Conservation (phyloP, 1,140 invertebrate genomes). For the Calliopsis andreniformis region DNA sequence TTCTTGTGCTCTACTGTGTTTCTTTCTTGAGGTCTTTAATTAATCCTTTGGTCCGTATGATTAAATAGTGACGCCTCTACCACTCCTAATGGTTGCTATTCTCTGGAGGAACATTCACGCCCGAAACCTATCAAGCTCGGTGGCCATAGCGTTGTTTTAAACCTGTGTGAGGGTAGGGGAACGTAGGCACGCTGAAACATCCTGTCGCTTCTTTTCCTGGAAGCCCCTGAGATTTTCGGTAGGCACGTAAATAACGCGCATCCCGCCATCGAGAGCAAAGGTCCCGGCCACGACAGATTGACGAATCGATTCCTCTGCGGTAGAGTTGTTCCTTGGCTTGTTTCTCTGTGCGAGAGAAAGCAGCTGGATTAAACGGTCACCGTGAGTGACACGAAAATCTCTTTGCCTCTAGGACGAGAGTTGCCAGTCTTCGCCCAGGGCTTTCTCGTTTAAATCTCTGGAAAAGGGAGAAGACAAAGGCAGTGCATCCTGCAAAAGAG, state of each 20-base stretch:
- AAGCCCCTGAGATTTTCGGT: constrained; percentile 28
- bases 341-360: not conserved
- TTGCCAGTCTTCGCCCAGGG: no score
- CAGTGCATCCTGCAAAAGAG: no score
- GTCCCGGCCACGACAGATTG: constrained; percentile 56
- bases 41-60: constrained; percentile 61
- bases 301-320: constrained; percentile 63
- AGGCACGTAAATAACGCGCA: constrained; percentile 43
- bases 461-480: no score
- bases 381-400: no score
- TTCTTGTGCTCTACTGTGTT: constrained; percentile 22
- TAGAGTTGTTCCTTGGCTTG: constrained; percentile 19
- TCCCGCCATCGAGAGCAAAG: constrained; percentile 47
- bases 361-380: no score
- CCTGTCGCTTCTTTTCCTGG: no score
- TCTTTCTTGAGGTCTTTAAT: constrained; percentile 66
- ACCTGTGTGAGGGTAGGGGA: no score
- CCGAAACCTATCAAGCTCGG: not conserved
- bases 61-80: constrained; percentile 52
- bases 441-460: no score
- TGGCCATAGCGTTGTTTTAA: not conserved
- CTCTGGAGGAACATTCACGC: not conserved
- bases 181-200: no score
- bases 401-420: no score
- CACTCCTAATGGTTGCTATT: constrained; percentile 20